Percentiles rank a stretch among this genome's conserved stretches.
phyloP scores from a whole-genome alignment of 2,113 vertebrate species.

The Theristicus caerulescens region DNA sequence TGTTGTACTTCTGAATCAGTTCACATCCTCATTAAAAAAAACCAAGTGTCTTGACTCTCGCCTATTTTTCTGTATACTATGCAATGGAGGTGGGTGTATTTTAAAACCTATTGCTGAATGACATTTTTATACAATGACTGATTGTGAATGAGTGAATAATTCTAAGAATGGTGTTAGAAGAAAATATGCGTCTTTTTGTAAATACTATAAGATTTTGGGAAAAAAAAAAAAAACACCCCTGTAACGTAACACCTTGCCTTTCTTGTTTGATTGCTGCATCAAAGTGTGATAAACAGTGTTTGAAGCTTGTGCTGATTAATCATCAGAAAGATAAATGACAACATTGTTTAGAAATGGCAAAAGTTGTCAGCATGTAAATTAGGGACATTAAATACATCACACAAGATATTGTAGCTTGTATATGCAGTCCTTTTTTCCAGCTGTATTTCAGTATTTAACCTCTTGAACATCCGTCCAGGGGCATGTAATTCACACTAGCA shows the following conservation, averaged over 20 bases:
- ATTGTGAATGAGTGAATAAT: slow-evolving; percentile 36
- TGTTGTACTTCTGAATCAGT: slow-evolving; percentile 6
- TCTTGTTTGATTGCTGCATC: slow-evolving; percentile 25
- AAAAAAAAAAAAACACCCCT: background rate
- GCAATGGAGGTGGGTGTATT: slow-evolving; percentile 11
- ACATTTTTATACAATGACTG: slow-evolving; percentile 21
- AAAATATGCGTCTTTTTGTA: slow-evolving; percentile 43
- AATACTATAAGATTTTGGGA: slow-evolving; percentile 40
- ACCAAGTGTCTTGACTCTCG: background rate
- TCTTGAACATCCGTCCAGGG: background rate
- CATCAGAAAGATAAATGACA: slow-evolving; percentile 42
- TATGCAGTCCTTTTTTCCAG: background rate
- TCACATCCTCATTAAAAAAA: background rate
- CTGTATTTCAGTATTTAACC: background rate
- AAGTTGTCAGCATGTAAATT: slow-evolving; percentile 7
- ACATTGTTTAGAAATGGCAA: slow-evolving; percentile 49
- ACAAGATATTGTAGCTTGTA: background rate
- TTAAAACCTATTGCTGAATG: slow-evolving; percentile 16
- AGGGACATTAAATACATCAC: slow-evolving; percentile 8
- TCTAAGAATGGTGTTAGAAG: slow-evolving; percentile 2
- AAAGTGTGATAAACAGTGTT: slow-evolving; percentile 55
- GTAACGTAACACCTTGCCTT: slow-evolving; percentile 14
- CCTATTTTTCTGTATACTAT: background rate
- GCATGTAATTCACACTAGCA: background rate
- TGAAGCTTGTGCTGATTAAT: slow-evolving; percentile 54